Percentiles rank a stretch among this genome's conserved stretches.
Evolutionary conservation across 2,797 vertebrate genomes (phyloP).

Genomic region (Sebastes variabilis): DNA sequence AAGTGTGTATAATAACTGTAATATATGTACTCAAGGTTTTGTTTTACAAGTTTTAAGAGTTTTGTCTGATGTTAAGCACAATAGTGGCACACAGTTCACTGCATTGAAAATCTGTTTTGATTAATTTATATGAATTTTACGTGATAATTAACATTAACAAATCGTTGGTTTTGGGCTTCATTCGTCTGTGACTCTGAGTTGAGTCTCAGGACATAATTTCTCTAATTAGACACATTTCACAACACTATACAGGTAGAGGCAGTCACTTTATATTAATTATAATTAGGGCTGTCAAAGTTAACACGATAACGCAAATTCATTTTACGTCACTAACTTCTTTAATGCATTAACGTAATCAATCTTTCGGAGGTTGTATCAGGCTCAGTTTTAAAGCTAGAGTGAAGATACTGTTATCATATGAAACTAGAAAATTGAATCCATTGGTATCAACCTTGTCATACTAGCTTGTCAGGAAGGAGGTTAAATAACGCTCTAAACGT

Average conservation of each 20-base stretch:
- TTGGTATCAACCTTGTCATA: too few relatives aligned
- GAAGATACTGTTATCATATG: too few relatives aligned
- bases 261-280: neutral
- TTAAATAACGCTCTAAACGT: too few relatives aligned
- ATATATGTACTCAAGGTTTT: neutral
- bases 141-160: neutral
- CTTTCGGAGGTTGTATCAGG: too few relatives aligned
- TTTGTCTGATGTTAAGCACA: neutral
- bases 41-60: neutral
- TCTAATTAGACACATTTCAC: neutral
- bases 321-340: too few relatives aligned
- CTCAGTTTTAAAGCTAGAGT: too few relatives aligned
- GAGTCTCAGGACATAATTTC: neutral
- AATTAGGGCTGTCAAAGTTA: too few relatives aligned
- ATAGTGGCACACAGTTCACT: neutral
- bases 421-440: too few relatives aligned
- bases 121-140: too few relatives aligned
- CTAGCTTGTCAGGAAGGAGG: too few relatives aligned
- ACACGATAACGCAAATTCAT: too few relatives aligned
- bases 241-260: neutral
- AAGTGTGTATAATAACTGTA: neutral
- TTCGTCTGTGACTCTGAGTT: neutral
- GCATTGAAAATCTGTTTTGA: neutral
- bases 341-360: too few relatives aligned
- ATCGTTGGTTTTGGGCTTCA: neutral